Percentiles rank a stretch among this genome's conserved stretches.
Conservation (phyloP, 2,888 invertebrate species). For the Teinopalpus imperialis region DNA sequence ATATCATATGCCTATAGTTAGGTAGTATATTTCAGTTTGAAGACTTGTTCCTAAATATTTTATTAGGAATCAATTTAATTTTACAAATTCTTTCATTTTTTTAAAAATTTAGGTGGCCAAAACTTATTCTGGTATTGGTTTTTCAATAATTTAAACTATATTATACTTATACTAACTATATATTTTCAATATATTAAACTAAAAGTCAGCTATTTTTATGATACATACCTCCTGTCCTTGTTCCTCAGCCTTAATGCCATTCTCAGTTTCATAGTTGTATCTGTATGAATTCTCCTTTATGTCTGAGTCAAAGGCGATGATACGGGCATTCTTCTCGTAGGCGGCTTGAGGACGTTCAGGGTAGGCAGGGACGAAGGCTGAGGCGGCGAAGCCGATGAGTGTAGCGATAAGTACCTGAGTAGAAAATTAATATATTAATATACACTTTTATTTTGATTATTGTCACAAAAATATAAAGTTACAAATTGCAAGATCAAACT, state of each 20-base stretch:
- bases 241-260: slow-evolving; percentile 74
- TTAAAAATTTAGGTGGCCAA: too few species aligned
- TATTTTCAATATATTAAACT: too few species aligned
- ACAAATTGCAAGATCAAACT: too few species aligned
- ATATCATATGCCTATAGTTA: too few species aligned
- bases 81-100: too few species aligned
- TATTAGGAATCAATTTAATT: too few species aligned
- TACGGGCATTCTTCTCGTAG: slow-evolving; percentile 63
- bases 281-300: slow-evolving; percentile 72
- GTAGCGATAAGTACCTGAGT: slow-evolving; percentile 64
- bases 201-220: too few species aligned
- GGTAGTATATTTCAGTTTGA: too few species aligned
- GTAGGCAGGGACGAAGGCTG: slow-evolving; percentile 50
- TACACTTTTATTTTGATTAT: background rate
- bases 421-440: slow-evolving; percentile 9
- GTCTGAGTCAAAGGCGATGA: slow-evolving; percentile 64
- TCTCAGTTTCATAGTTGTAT: slow-evolving; percentile 74
- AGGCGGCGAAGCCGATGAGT: slow-evolving; percentile 61
- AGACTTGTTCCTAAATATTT: too few species aligned
- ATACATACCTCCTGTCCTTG: slow-evolving; percentile 74
- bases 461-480: background rate
- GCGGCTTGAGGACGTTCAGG: slow-evolving; percentile 63
- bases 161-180: too few species aligned
- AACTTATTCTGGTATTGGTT: too few species aligned
- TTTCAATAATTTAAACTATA: too few species aligned